phyloP scores from a whole-genome alignment of 2,797 vertebrate species.

The Hypotaenidia okinawae region DNA sequence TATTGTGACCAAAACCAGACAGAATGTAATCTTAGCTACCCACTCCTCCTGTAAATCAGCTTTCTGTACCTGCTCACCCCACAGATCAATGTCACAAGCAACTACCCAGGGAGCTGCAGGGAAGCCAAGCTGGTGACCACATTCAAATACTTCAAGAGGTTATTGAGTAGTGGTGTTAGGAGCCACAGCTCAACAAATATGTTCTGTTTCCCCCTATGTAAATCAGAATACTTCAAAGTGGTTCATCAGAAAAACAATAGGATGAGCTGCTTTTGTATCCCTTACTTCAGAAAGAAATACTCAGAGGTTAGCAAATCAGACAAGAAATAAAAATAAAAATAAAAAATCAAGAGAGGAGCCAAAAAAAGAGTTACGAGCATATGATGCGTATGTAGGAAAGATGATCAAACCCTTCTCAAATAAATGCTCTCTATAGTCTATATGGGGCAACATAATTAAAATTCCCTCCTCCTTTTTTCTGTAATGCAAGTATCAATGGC shows the following conservation, averaged over 20 bases:
- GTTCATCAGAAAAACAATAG: slow-evolving; percentile 5
- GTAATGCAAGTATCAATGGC: background rate
- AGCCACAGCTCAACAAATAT: slow-evolving; percentile 32
- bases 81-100: slow-evolving; percentile 52
- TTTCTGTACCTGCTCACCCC: background rate
- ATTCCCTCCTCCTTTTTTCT: background rate
- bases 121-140: slow-evolving; percentile 51
- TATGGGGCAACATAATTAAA: background rate
- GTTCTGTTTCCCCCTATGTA: background rate
- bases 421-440: background rate
- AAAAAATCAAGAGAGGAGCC: background rate
- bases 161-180: slow-evolving; percentile 18
- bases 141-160: slow-evolving; percentile 33
- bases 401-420: background rate
- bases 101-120: slow-evolving; percentile 38
- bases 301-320: background rate
- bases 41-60: slow-evolving; percentile 46
- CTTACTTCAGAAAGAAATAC: background rate
- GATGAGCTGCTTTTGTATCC: background rate
- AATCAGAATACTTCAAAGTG: background rate
- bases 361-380: background rate
- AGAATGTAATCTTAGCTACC: slow-evolving; percentile 18
- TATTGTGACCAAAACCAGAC: background rate
- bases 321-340: background rate
- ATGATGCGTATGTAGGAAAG: background rate